Evolutionary conservation across 2,797 vertebrate species (phyloP), one percentile per base, ranked within the genome.

Genomic region (Lagodon rhomboides): DNA sequence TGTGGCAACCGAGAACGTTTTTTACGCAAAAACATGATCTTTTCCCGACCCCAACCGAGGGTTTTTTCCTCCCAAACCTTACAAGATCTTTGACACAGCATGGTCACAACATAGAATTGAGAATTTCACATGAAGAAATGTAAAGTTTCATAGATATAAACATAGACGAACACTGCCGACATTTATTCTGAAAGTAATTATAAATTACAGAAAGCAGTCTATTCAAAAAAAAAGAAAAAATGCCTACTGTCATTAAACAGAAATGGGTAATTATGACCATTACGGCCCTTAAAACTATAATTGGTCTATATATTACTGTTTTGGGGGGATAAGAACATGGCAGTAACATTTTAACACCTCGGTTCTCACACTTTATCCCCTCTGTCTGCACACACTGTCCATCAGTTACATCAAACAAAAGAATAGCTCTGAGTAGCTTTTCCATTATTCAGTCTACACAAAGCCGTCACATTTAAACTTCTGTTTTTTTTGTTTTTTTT

Each of bases 371-470:
- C 17, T 66, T 50, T 53, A 22, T 73, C 54, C 22, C 68, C 13
- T 12, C 54, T 62, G 58, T 13, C 56, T 83, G 22, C 25, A 54
- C 23, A 38, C 25, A 53, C 50, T 55, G 50, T 66, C 30, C 23
- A n/a, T 51, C 22, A 51, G 17, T 23, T 27, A 22, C 61, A 83
- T 79, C 62, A 80, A 74, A 79, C 27, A 66, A 69, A 75, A 75
- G 46, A 80, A 76, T 58, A 50, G 50, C 63, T 82, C 64, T 55
- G 59, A 77, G 34, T 54, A 68, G 68, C 43, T 73, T 73, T 38
- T 81, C 70, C 18, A 69, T 85, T 77, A 75, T 81, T 83, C 69
- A 64, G 50, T 44, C 64, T 4, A 61, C 56, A 85, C 67, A 79
- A 64, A 74, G 63, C 78, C 10, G 1, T 3, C 65, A 58, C 61